A percentile compares a stretch with the other conserved stretches of the same genome.
Evolutionary conservation across 2,888 invertebrate genomes (phyloP).

Genomic region (Drosophila seclusa): DNA sequence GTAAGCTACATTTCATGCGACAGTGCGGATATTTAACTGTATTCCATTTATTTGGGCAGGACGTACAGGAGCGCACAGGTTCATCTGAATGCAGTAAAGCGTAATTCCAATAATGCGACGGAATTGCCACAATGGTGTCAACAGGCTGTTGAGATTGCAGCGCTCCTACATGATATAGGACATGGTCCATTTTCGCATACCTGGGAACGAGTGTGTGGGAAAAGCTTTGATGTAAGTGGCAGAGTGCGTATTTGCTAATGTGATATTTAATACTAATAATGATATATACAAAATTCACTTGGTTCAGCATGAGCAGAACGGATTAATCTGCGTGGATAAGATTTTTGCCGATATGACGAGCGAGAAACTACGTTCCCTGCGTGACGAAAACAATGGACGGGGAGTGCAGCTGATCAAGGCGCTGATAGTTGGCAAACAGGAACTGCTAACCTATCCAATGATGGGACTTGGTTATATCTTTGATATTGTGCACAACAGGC

Average conservation of each 20-base stretch:
- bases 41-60: conserved; percentile 74
- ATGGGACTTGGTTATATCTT: conserved; percentile 75
- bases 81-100: conserved; percentile 84
- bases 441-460: conserved; percentile 49
- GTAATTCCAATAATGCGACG: conserved; percentile 71
- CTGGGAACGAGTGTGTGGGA: conserved; percentile 86
- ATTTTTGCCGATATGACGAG: conserved; percentile 65
- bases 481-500: conserved; percentile 87
- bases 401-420: conserved; percentile 79
- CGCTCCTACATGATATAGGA: conserved; percentile 89
- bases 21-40: background rate
- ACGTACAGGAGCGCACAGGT: conserved; percentile 86
- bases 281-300: background rate
- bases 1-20: conserved; percentile 50
- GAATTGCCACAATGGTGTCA: conserved; percentile 73
- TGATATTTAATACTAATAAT: background rate
- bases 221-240: conserved; percentile 53
- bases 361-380: conserved; percentile 48
- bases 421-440: conserved; percentile 73
- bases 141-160: conserved; percentile 86
- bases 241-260: background rate
- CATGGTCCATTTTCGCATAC: conserved; percentile 89
- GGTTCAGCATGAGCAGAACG: conserved; percentile 78
- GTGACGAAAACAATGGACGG: conserved; percentile 61
- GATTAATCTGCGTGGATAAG: conserved; percentile 68